These are phyloP conservation scores for Capromys pilorides DNA, from an alignment of 2,797 vertebrate species.

Conservation along the genomic window DNA sequence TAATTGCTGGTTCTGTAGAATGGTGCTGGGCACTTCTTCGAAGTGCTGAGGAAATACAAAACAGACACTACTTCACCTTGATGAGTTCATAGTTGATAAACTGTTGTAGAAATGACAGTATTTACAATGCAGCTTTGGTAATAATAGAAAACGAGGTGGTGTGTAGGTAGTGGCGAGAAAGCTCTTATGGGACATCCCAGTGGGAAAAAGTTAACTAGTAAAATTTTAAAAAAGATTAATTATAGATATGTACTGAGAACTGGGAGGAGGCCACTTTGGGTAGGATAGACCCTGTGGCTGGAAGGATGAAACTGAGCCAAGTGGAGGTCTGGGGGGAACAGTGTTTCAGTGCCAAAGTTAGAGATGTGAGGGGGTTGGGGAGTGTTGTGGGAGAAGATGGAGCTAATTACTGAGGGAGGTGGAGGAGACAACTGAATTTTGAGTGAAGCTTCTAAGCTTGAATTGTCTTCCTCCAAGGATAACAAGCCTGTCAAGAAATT, in stretches of 20 bases:
- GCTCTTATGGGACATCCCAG: background rate
- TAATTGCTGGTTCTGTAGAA: constrained; percentile 22
- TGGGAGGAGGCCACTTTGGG: constrained; percentile 18
- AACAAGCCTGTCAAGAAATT: constrained; percentile 45
- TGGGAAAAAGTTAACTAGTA: constrained; percentile 46
- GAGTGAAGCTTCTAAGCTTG: constrained; percentile 12
- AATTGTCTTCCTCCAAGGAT: constrained; percentile 23
- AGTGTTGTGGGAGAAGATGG: background rate
- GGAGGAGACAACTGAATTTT: constrained; percentile 27
- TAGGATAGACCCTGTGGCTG: background rate
- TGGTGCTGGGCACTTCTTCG: constrained; percentile 14
- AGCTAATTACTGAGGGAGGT: background rate
- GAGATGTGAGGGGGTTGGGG: background rate
- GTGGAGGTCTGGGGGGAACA: background rate
- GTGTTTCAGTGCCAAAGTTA: background rate
- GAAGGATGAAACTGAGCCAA: constrained; percentile 17
- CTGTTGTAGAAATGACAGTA: background rate
- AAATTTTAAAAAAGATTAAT: constrained; percentile 21
- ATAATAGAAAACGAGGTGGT: constrained; percentile 30
- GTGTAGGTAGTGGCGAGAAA: constrained; percentile 22
- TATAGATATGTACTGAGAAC: background rate
- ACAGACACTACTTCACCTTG: constrained; percentile 4
- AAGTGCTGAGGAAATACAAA: constrained; percentile 1
- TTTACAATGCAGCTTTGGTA: constrained; percentile 57
- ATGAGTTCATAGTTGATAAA: constrained; percentile 27